phyloP scores from a whole-genome alignment of 2,888 invertebrate species.

The Phyllotreta cruciferae region DNA sequence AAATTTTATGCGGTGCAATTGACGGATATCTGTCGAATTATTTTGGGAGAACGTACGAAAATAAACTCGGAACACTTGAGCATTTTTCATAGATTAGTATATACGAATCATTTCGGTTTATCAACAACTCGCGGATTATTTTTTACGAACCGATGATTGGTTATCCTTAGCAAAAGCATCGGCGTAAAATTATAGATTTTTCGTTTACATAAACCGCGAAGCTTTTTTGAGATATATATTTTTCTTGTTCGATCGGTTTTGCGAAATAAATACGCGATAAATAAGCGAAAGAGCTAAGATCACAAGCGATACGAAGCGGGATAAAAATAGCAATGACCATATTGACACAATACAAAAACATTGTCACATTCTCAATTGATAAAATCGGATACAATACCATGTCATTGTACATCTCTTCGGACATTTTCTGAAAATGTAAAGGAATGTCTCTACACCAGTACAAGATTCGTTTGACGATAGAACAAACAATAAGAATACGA shows the following conservation, averaged over 20 bases:
- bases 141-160: constrained; percentile 24
- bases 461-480: constrained; percentile 22
- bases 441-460: constrained; percentile 54
- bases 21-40: constrained; percentile 34
- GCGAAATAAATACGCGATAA: not conserved
- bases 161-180: constrained; percentile 7
- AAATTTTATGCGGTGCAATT: constrained; percentile 38
- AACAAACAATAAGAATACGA: constrained; percentile 20
- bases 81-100: constrained; percentile 29
- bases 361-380: constrained; percentile 49
- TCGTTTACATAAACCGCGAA: too few species aligned
- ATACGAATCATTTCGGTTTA: constrained; percentile 24
- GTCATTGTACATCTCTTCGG: constrained; percentile 83
- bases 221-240: too few species aligned
- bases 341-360: constrained; percentile 46
- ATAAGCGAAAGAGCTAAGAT: constrained; percentile 37
- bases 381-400: constrained; percentile 71
- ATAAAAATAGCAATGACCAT: constrained; percentile 38
- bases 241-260: not conserved
- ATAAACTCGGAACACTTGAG: constrained; percentile 32
- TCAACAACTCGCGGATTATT: constrained; percentile 25
- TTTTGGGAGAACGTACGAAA: constrained; percentile 32
- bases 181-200: not conserved
- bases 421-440: constrained; percentile 81
- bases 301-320: constrained; percentile 33